Evolutionary conservation across 2,113 vertebrate species (phyloP), one percentile per base, ranked within the genome.

Genomic region (Narcine bancroftii): DNA sequence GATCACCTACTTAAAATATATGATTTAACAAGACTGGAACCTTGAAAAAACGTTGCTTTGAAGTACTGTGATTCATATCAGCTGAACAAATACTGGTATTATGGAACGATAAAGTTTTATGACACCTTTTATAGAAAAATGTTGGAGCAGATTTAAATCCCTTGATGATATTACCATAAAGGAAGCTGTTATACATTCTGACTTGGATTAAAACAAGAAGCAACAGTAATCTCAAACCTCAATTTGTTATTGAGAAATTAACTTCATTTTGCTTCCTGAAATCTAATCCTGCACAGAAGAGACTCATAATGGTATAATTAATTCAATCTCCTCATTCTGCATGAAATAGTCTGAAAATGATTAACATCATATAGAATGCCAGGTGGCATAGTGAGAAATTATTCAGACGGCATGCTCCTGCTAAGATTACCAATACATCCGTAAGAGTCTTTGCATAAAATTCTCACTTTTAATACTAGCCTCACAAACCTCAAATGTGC

Each of bases 111-210:
- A 87, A 87, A 87, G n/a, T 60, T 60, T 87, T 33, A 63, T 60
- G 53, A n/a, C 53, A 87, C 13, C 53, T 87, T 87, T 60, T 60
- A 60, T 36, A 60, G 81, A n/a, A 87, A 53, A 87, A n/a, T 83
- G 79, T 4, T 53, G 26, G 6, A 53, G 79, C 15, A 21, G 29
- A 56, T 47, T 53, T 81, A 81, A 81, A 85, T 33, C 36, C 53
- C 81, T 60, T 33, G 6, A 69, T 85, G 53, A 85, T 29, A 6
- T 85, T 85, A 85, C 81, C 50, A 53, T 85, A 85, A 85, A n/a
- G 33, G 50, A 33, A 85, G 50, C 10, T n/a, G 53, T n/a, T 17
- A 60, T 21, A 33, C 10, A 56, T 56, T 60, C 33, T 60, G 6
- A 85, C 77, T 81, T 47, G 6, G 75, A 79, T 42, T 45, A 50